Conservation (phyloP, 2,888 invertebrate genomes). For the Gnatocerus cornutus region DNA sequence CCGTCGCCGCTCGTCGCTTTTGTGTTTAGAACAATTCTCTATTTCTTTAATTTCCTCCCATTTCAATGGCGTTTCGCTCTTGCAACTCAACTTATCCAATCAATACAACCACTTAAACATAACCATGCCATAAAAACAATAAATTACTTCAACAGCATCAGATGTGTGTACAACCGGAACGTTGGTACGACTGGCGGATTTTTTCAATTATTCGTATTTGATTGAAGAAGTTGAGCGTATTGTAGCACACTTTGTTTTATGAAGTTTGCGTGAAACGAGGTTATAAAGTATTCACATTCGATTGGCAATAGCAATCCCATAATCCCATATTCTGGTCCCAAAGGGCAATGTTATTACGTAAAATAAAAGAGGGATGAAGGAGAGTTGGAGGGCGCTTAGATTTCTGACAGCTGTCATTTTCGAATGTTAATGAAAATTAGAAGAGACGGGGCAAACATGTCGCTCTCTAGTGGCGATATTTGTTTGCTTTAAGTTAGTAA, state of each 20-base stretch:
- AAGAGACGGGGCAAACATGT: neutral
- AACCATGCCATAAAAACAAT: slow-evolving; percentile 14
- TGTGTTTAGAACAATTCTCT: slow-evolving; percentile 3
- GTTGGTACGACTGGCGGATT: slow-evolving; percentile 11
- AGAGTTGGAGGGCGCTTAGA: neutral
- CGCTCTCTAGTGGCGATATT: neutral
- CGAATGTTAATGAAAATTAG: neutral
- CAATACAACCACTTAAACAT: slow-evolving; percentile 26
- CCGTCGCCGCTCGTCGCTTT: slow-evolving; percentile 8
- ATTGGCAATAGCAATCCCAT: slow-evolving; percentile 11
- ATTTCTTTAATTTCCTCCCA: slow-evolving; percentile 29
- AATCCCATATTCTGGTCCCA: neutral
- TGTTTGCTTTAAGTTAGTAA: slow-evolving; percentile 4
- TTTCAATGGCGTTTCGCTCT: slow-evolving; percentile 18
- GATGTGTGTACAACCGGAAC: neutral
- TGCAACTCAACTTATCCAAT: slow-evolving; percentile 21
- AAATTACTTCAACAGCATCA: neutral
- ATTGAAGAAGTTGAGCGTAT: slow-evolving; percentile 21
- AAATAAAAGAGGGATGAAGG: neutral
- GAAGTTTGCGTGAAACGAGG: slow-evolving; percentile 15
- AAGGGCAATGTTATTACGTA: slow-evolving; percentile 6
- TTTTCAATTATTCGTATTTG: slow-evolving; percentile 5
- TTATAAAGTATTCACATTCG: slow-evolving; percentile 17
- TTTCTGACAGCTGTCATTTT: slow-evolving; percentile 1
- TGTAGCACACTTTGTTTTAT: neutral